phyloP scores from a whole-genome alignment of 2,797 vertebrate genomes.

The Triplophysa yarkandensis region DNA sequence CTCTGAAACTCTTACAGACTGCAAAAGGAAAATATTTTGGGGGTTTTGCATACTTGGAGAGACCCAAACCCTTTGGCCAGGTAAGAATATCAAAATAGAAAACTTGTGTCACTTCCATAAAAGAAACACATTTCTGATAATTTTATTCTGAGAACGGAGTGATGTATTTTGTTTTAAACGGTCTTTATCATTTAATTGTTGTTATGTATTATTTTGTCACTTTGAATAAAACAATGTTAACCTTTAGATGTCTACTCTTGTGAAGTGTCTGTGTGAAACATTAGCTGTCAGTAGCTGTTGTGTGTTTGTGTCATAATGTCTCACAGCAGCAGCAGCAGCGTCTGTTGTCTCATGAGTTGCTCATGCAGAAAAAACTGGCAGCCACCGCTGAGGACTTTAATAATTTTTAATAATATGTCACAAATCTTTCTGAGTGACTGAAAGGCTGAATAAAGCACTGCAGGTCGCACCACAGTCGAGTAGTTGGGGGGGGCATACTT shows the following conservation, averaged over 20 bases:
- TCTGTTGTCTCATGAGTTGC: conserved; percentile 40
- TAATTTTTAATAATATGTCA: conserved; percentile 71
- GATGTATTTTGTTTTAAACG: too few relatives aligned
- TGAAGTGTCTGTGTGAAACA: conserved; percentile 5
- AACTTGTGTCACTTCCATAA: too few relatives aligned
- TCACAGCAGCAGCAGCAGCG: conserved; percentile 5
- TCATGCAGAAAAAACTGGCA: conserved; percentile 58
- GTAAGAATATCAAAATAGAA: conserved; percentile 34
- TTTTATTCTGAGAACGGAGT: neutral
- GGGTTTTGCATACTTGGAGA: conserved; percentile 11
- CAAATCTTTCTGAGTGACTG: conserved; percentile 45
- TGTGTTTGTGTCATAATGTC: conserved; percentile 37
- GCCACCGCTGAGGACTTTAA: conserved; percentile 71
- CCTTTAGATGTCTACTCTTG: neutral
- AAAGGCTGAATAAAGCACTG: conserved; percentile 40
- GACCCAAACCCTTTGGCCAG: conserved; percentile 29
- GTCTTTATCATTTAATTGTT: neutral
- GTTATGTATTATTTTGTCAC: neutral
- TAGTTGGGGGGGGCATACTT: neutral
- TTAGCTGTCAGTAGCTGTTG: conserved; percentile 10
- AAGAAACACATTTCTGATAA: neutral
- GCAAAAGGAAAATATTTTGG: conserved; percentile 20
- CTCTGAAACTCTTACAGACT: conserved; percentile 27
- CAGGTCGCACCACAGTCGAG: conserved; percentile 49
- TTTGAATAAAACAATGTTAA: neutral